Conservation (phyloP, 2,113 vertebrate genomes). For the Charina bottae region DNA sequence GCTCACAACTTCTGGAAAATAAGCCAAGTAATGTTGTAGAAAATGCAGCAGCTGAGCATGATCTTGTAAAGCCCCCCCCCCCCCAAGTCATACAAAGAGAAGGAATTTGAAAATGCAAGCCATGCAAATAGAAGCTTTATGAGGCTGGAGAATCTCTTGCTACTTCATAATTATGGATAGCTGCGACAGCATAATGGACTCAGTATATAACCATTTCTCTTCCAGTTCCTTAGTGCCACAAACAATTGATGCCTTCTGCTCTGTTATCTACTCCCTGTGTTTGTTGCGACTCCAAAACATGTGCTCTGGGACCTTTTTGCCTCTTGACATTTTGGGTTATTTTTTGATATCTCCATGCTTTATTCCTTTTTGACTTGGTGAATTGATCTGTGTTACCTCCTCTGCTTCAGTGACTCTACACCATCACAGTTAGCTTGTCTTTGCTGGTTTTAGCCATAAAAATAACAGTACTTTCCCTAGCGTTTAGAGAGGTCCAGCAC, state of each 20-base stretch:
- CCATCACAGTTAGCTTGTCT: not conserved
- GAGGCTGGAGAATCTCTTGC: not conserved
- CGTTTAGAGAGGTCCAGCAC: not conserved
- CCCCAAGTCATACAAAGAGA: too few relatives aligned
- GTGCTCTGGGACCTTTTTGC: not conserved
- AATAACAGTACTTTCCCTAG: not conserved
- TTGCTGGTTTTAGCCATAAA: not conserved
- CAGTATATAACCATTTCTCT: not conserved
- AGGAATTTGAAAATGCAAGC: not conserved
- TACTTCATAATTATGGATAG: not conserved
- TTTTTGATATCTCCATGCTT: not conserved
- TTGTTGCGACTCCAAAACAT: not conserved
- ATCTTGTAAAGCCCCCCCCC: too few relatives aligned
- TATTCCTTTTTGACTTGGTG: not conserved
- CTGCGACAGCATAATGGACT: not conserved
- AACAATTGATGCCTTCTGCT: not conserved
- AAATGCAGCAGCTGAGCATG: too few relatives aligned
- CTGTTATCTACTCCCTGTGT: not conserved
- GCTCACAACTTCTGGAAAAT: too few relatives aligned
- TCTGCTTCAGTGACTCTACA: not conserved
- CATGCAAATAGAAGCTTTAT: not conserved
- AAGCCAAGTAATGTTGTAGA: too few relatives aligned
- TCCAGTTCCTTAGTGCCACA: not conserved
- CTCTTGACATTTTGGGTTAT: not conserved
- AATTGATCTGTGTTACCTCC: not conserved